These are phyloP conservation scores for Gorilla gorilla DNA, from an alignment of 2,113 vertebrate genomes.

Conservation along the genomic window DNA sequence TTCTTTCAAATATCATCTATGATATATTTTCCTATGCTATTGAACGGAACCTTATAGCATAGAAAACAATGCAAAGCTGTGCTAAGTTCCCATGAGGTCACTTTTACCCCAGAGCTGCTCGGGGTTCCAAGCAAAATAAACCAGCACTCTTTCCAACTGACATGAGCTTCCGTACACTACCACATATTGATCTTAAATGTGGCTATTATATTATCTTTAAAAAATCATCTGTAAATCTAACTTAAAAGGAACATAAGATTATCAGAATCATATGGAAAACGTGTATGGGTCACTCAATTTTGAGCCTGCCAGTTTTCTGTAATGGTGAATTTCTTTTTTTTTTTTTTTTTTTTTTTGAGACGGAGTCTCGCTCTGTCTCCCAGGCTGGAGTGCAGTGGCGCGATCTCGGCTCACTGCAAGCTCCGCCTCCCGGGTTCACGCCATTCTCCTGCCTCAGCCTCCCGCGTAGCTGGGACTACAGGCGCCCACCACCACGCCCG, in stretches of 20 bases:
- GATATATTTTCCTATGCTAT: background rate
- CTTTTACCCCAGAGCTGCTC: background rate
- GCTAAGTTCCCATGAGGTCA: background rate
- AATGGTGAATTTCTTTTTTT: background rate
- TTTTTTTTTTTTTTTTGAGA: no score
- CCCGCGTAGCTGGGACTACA: no score
- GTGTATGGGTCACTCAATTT: background rate
- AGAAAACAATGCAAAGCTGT: background rate
- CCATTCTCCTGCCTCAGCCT: no score
- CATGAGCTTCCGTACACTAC: background rate
- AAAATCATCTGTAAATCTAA: background rate
- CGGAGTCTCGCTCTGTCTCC: no score
- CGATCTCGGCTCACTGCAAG: no score
- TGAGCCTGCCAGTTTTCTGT: background rate
- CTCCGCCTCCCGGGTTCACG: no score
- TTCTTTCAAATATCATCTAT: background rate
- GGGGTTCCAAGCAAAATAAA: background rate
- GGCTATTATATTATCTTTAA: background rate
- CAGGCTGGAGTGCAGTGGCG: no score
- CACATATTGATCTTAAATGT: background rate
- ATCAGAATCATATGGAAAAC: background rate
- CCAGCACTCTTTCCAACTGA: background rate
- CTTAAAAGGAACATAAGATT: background rate
- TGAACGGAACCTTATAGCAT: background rate
- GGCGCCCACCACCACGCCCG: no score